Percentiles rank a stretch among this genome's conserved stretches.
phyloP scores from a whole-genome alignment of 2,113 vertebrate genomes.

The Catharus fuscescens region DNA sequence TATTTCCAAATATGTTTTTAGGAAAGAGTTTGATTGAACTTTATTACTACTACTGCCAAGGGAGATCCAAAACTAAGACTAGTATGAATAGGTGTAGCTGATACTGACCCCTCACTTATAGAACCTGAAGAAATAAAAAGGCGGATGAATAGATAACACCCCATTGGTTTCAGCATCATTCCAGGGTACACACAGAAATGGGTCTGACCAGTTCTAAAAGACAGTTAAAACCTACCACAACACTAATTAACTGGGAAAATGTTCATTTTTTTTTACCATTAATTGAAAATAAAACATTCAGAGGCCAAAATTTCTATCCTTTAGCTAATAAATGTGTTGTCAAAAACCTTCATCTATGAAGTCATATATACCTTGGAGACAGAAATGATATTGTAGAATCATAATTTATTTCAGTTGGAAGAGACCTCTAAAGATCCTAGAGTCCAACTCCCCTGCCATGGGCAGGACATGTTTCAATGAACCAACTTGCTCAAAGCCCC shows the following conservation, averaged over 20 bases:
- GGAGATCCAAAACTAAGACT: neutral
- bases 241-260: neutral
- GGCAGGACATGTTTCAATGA: neutral
- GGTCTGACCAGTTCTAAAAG: neutral
- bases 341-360: neutral
- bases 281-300: neutral
- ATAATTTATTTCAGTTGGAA: neutral
- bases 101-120: neutral
- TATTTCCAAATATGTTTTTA: neutral
- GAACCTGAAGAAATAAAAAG: neutral
- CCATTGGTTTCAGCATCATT: neutral
- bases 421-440: neutral
- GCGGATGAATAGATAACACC: neutral
- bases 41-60: neutral
- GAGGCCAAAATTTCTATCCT: neutral
- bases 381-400: neutral
- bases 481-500: neutral
- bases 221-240: neutral
- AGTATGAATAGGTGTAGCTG: neutral
- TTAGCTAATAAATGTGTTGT: neutral
- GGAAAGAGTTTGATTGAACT: neutral
- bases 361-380: neutral
- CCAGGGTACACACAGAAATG: neutral
- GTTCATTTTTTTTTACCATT: neutral
- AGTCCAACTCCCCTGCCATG: accelerated